A percentile compares a stretch with the other conserved stretches of the same genome.
These are phyloP conservation scores for Aurelia sp. DNA, from an alignment of 30 jellyfish, hydroid and myxozoan species.

Conservation along the genomic window DNA sequence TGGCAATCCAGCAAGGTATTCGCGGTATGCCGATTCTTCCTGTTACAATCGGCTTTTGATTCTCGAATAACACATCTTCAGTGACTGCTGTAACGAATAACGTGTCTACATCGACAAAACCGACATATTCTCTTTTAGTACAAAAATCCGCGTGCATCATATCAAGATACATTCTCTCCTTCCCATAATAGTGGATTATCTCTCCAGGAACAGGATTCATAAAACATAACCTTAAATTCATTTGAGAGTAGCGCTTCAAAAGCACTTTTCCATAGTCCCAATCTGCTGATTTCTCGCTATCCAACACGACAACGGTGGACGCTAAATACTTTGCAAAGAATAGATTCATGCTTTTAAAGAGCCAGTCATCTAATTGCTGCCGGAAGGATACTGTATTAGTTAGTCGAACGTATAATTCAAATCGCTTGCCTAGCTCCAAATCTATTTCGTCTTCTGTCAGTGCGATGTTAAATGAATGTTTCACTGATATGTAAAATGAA, in stretches of 20 bases:
- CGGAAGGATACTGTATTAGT: slow-evolving; percentile 1
- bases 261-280: slow-evolving; percentile 29
- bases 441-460: background rate
- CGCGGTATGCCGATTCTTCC: slow-evolving; percentile 57
- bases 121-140: slow-evolving; percentile 27
- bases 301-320: slow-evolving; percentile 28
- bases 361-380: slow-evolving; percentile 38
- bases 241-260: background rate
- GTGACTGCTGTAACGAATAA: slow-evolving; percentile 59
- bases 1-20: slow-evolving; percentile 47
- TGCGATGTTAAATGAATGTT: too few species aligned
- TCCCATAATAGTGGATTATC: slow-evolving; percentile 39
- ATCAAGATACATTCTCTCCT: slow-evolving; percentile 51
- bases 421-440: background rate
- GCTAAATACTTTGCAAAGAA: slow-evolving; percentile 53
- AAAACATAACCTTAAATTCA: slow-evolving; percentile 18
- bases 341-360: slow-evolving; percentile 37
- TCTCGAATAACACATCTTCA: slow-evolving; percentile 36
- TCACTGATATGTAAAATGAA: too few species aligned
- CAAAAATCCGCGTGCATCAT: slow-evolving; percentile 59
- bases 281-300: slow-evolving; percentile 40
- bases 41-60: slow-evolving; percentile 48
- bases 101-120: slow-evolving; percentile 63
- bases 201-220: slow-evolving; percentile 32
- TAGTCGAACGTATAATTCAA: slow-evolving; percentile 45